phyloP scores from a whole-genome alignment of 2,113 vertebrate species.

The Sminthopsis crassicaudata region DNA sequence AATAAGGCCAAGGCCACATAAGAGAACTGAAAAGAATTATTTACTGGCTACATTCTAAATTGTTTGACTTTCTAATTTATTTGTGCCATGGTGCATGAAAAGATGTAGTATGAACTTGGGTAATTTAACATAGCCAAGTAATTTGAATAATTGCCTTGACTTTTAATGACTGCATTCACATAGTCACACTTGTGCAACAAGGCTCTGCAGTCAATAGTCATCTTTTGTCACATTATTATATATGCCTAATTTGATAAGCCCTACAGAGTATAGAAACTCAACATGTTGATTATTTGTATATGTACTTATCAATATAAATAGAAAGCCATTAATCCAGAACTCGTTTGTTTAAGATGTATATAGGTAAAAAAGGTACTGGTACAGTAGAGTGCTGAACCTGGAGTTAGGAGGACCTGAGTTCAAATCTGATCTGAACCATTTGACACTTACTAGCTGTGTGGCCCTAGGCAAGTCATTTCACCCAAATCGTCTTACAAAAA shows the following conservation, averaged over 20 bases:
- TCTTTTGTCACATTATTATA: background rate
- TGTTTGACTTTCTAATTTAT: constrained; percentile 34
- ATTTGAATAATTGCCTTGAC: background rate
- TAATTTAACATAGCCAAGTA: constrained; percentile 11
- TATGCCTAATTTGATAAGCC: background rate
- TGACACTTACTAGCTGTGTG: too few species aligned
- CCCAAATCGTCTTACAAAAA: too few species aligned
- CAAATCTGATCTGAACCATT: too few species aligned
- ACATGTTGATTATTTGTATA: background rate
- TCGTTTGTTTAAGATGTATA: background rate
- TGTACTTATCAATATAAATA: background rate
- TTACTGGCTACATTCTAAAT: constrained; percentile 2
- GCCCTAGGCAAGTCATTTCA: too few species aligned
- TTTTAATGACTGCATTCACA: background rate
- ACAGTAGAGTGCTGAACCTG: too few species aligned
- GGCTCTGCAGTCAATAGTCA: background rate
- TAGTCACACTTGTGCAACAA: background rate
- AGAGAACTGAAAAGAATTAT: background rate
- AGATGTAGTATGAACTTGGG: background rate
- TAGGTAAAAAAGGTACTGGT: too few species aligned
- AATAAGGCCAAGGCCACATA: background rate
- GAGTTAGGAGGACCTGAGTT: too few species aligned
- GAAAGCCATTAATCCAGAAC: background rate
- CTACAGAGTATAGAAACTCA: background rate
- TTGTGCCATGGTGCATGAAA: background rate